Conservation (phyloP, 2,797 vertebrate genomes). For the Danio aesculapii region DNA sequence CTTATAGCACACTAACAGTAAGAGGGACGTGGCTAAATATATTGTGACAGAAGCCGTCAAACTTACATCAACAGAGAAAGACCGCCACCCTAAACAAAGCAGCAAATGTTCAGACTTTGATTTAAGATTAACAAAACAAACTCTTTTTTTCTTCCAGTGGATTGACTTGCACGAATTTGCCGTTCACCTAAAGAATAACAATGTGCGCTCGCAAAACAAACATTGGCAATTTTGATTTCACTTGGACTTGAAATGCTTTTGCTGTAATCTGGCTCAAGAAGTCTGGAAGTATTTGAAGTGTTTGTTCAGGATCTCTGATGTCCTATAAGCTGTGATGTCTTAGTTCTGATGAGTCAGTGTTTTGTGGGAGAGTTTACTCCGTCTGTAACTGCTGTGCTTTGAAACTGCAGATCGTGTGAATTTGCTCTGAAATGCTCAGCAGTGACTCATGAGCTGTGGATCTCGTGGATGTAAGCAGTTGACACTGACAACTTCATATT, state of each 20-base stretch:
- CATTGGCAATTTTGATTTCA: not conserved
- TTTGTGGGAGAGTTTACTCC: slow-evolving; percentile 24
- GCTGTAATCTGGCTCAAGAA: not conserved
- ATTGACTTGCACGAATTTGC: too few species aligned
- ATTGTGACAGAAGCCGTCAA: too few species aligned
- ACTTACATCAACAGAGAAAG: too few species aligned
- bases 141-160: too few species aligned
- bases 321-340: slow-evolving; percentile 44
- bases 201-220: too few species aligned
- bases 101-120: too few species aligned
- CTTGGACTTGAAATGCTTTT: not conserved
- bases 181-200: too few species aligned
- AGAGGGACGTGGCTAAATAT: too few species aligned
- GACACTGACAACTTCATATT: not conserved
- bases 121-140: too few species aligned
- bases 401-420: slow-evolving; percentile 27
- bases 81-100: too few species aligned
- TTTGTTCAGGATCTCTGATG: slow-evolving; percentile 26
- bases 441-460: slow-evolving; percentile 25
- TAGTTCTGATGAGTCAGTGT: slow-evolving; percentile 51
- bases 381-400: not conserved
- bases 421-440: slow-evolving; percentile 28
- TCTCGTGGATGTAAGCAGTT: slow-evolving; percentile 26
- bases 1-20: too few species aligned
- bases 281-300: slow-evolving; percentile 22